Conservation (phyloP, 1,140 invertebrate genomes). For the Berghia stephanieae region DNA sequence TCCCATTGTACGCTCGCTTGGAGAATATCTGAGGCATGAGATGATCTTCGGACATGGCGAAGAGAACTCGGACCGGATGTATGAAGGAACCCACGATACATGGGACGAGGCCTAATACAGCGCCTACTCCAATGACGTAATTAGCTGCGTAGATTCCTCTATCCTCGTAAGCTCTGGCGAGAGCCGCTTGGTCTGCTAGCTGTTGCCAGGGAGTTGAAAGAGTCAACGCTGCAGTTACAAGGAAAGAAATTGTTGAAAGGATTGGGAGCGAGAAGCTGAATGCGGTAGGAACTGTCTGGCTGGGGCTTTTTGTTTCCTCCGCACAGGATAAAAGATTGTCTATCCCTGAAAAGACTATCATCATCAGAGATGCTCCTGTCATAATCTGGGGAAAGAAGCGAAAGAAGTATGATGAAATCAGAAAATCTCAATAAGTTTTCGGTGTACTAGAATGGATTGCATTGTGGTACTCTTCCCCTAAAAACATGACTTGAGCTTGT, state of each 20-base stretch:
- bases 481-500: too few species aligned
- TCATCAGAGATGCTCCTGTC: constrained; percentile 53
- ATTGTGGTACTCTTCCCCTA: too few species aligned
- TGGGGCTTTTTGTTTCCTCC: constrained; percentile 60
- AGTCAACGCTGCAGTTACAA: constrained; percentile 56
- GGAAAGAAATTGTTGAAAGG: constrained; percentile 50
- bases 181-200: constrained; percentile 38
- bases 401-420: not conserved
- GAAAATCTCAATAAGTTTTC: too few species aligned
- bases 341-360: constrained; percentile 56
- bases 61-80: constrained; percentile 92
- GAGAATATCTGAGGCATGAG: constrained; percentile 76
- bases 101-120: constrained; percentile 53
- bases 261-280: constrained; percentile 52
- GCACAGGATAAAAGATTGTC: constrained; percentile 83
- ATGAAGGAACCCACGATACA: constrained; percentile 91
- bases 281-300: constrained; percentile 52
- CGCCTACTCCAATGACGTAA: constrained; percentile 59
- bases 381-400: constrained; percentile 46
- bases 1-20: constrained; percentile 13
- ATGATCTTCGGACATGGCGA: constrained; percentile 91
- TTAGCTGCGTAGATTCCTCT: constrained; percentile 53
- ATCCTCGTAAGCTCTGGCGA: constrained; percentile 47
- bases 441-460: too few species aligned
- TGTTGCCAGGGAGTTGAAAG: constrained; percentile 56